Conservation (phyloP, 2,797 vertebrate genomes). For the Chloroceryle inda region DNA sequence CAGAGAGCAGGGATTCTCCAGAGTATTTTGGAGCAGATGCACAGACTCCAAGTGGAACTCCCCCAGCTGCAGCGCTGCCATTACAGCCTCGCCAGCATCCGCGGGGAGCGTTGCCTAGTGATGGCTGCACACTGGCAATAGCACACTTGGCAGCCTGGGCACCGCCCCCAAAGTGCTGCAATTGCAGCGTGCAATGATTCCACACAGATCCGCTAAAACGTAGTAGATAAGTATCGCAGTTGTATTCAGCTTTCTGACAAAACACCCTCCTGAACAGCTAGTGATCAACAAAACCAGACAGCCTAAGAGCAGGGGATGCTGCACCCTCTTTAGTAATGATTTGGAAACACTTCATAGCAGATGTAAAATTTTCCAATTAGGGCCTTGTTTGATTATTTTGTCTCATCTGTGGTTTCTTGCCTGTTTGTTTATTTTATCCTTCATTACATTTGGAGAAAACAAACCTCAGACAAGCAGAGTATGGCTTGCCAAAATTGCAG, state of each 20-base stretch:
- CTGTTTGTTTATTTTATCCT: background rate
- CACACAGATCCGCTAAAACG: background rate
- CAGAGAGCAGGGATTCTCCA: background rate
- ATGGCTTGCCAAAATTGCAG: background rate
- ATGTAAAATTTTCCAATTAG: background rate
- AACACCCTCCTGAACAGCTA: background rate
- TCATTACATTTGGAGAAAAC: conserved; percentile 1
- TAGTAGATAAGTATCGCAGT: background rate
- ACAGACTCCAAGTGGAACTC: background rate
- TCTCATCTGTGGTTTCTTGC: background rate
- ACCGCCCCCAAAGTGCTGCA: conserved; percentile 30
- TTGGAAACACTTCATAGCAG: background rate
- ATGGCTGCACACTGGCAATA: conserved; percentile 45
- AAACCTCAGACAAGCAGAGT: background rate
- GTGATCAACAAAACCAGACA: background rate
- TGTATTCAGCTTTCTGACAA: background rate
- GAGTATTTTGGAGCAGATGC: background rate
- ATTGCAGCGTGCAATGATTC: background rate
- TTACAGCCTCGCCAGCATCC: conserved; percentile 46
- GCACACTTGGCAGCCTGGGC: conserved; percentile 21
- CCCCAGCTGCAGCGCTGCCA: conserved; percentile 61
- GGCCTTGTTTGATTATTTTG: background rate
- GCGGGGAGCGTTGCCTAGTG: conserved; percentile 64
- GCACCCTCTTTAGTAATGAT: background rate
- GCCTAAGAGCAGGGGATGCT: background rate